Evolutionary conservation across 2,888 invertebrate species (phyloP).

Genomic region (Herminia tarsipennalis): DNA sequence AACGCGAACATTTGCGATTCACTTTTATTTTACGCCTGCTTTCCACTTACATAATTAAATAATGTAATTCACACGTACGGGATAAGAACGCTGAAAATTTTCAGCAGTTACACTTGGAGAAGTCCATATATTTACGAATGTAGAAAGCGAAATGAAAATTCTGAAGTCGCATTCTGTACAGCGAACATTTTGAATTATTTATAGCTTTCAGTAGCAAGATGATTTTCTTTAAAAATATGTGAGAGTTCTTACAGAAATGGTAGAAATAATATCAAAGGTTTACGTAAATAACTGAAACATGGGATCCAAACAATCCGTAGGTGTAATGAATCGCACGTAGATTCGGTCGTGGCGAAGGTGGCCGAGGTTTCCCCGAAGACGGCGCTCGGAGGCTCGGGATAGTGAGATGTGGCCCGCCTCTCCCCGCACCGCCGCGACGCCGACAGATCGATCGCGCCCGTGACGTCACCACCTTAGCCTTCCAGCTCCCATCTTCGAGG

Average conservation of each 20-base stretch:
- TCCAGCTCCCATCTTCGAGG: conserved; percentile 56
- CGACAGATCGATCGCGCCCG: conserved; percentile 67
- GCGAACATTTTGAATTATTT: no score
- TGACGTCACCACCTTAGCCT: conserved; percentile 80
- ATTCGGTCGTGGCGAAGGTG: conserved; percentile 37
- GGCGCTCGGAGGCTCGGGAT: conserved; percentile 32
- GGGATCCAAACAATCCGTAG: conserved; percentile 53
- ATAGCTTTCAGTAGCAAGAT: no score
- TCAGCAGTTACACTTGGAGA: no score
- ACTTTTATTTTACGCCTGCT: conserved; percentile 21
- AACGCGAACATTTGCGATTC: conserved; percentile 20
- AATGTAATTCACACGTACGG: conserved; percentile 6
- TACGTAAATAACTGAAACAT: conserved; percentile 18
- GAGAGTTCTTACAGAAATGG: no score
- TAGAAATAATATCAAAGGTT: no score
- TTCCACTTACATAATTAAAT: conserved; percentile 9
- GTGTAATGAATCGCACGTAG: conserved; percentile 54
- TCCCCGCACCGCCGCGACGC: conserved; percentile 35
- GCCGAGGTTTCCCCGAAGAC: conserved; percentile 42
- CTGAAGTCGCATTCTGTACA: no score
- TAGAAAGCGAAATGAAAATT: no score
- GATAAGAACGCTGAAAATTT: background rate
- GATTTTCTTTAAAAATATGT: no score
- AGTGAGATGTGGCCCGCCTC: conserved; percentile 45
- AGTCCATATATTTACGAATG: no score